phyloP scores from a whole-genome alignment of 2,797 vertebrate genomes.

The Sarcophilus harrisii region DNA sequence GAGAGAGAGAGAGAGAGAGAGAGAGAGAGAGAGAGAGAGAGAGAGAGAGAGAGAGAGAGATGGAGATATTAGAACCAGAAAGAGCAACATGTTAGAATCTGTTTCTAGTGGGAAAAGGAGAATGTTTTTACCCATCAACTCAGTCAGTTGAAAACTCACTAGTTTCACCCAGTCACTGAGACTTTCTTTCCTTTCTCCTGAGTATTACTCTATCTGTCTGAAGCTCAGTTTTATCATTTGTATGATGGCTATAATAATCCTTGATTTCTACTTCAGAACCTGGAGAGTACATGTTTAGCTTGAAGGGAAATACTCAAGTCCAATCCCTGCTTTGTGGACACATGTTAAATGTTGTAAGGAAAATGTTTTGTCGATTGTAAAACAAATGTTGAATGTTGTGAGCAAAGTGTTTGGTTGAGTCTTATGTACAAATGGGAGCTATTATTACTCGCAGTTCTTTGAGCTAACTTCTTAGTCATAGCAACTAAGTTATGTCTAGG shows the following conservation, averaged over 20 bases:
- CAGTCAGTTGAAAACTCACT: background rate
- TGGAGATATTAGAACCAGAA: too few species aligned
- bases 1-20: too few species aligned
- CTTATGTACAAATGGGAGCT: background rate
- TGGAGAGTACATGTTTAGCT: background rate
- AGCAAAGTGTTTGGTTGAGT: background rate
- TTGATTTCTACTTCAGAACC: background rate
- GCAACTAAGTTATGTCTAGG: background rate
- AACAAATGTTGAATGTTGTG: background rate
- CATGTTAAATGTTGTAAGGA: background rate
- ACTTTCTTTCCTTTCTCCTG: background rate
- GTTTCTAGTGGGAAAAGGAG: background rate
- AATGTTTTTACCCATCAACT: background rate
- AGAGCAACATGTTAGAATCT: background rate
- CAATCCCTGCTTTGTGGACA: background rate
- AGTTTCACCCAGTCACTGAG: background rate
- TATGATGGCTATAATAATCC: background rate
- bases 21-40: background rate
- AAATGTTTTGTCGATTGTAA: background rate
- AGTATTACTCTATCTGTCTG: background rate
- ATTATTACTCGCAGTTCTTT: constrained; percentile 8
- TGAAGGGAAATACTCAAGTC: background rate
- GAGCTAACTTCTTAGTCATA: background rate
- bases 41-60: background rate
- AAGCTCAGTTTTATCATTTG: background rate